Conservation (phyloP, 2,888 invertebrate genomes). For the Drosophila rubida region DNA sequence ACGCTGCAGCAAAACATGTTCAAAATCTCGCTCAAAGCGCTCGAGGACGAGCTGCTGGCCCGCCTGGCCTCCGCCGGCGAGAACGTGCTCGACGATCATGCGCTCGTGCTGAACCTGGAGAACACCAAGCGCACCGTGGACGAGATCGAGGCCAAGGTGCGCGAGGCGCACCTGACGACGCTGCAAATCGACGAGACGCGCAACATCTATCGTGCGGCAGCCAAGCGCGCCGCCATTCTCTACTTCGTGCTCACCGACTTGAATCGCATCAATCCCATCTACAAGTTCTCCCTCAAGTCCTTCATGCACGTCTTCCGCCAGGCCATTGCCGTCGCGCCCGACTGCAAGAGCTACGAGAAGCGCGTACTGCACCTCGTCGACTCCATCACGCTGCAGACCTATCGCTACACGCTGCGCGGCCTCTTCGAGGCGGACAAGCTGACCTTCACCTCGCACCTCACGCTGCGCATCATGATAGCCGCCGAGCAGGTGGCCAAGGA, state of each 20-base stretch:
- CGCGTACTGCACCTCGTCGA: slow-evolving; percentile 93
- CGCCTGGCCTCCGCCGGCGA: slow-evolving; percentile 95
- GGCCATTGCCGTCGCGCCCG: slow-evolving; percentile 90
- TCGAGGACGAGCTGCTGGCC: slow-evolving; percentile 95
- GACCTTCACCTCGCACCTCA: slow-evolving; percentile 95
- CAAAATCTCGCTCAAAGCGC: slow-evolving; percentile 94
- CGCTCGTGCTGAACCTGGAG: slow-evolving; percentile 95
- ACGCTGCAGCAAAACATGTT: slow-evolving; percentile 98
- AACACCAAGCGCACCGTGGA: slow-evolving; percentile 96
- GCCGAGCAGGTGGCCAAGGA: slow-evolving; percentile 88
- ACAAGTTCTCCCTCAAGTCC: slow-evolving; percentile 97
- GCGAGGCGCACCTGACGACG: slow-evolving; percentile 94
- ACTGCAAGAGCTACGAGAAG: slow-evolving; percentile 88
- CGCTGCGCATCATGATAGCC: slow-evolving; percentile 87
- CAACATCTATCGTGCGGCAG: slow-evolving; percentile 94
- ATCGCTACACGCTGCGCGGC: slow-evolving; percentile 94
- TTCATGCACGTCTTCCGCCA: slow-evolving; percentile 96
- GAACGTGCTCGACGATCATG: slow-evolving; percentile 95
- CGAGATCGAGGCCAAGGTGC: slow-evolving; percentile 94
- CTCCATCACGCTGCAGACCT: slow-evolving; percentile 94
- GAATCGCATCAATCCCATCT: slow-evolving; percentile 96
- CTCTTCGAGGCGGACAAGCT: slow-evolving; percentile 97
- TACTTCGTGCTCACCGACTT: slow-evolving; percentile 97
- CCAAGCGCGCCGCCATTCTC: slow-evolving; percentile 93
- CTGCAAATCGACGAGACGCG: slow-evolving; percentile 96